phyloP scores from a whole-genome alignment of 2,113 vertebrate genomes.

The Carettochelys insculpta region DNA sequence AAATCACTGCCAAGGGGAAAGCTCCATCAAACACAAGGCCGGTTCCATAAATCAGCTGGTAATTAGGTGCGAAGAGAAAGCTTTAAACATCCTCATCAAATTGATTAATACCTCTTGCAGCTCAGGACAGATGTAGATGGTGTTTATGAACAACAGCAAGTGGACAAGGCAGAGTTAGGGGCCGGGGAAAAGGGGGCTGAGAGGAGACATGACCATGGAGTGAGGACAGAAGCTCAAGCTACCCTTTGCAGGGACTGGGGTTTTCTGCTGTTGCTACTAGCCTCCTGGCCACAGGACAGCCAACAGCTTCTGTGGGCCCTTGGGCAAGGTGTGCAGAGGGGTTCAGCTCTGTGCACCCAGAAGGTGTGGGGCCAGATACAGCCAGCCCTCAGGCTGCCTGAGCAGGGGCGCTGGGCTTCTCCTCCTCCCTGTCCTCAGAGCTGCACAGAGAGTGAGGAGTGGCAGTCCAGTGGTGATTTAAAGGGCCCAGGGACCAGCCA shows the following conservation, averaged over 20 bases:
- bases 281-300: too few species aligned
- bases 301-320: too few species aligned
- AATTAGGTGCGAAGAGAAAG: constrained; percentile 84
- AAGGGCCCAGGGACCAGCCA: too few species aligned
- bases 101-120: constrained; percentile 79
- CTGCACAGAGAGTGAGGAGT: too few species aligned
- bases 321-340: too few species aligned
- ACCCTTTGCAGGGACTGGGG: not conserved
- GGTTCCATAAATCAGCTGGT: constrained; percentile 81
- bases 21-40: constrained; percentile 76
- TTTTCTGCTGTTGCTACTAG: not conserved
- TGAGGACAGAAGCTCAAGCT: constrained; percentile 6
- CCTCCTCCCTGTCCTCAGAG: too few species aligned
- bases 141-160: constrained; percentile 68
- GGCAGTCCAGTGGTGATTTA: too few species aligned
- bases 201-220: not conserved
- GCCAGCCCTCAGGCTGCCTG: too few species aligned
- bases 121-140: constrained; percentile 73
- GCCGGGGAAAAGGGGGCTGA: constrained; percentile 18
- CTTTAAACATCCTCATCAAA: constrained; percentile 83
- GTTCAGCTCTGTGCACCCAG: too few species aligned
- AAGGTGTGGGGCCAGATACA: too few species aligned
- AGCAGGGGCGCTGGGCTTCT: too few species aligned
- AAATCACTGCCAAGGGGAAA: constrained; percentile 76
- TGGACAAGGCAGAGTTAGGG: constrained; percentile 24